phyloP scores from a whole-genome alignment of 2,113 vertebrate genomes.

The Cephalopterus ornatus region DNA sequence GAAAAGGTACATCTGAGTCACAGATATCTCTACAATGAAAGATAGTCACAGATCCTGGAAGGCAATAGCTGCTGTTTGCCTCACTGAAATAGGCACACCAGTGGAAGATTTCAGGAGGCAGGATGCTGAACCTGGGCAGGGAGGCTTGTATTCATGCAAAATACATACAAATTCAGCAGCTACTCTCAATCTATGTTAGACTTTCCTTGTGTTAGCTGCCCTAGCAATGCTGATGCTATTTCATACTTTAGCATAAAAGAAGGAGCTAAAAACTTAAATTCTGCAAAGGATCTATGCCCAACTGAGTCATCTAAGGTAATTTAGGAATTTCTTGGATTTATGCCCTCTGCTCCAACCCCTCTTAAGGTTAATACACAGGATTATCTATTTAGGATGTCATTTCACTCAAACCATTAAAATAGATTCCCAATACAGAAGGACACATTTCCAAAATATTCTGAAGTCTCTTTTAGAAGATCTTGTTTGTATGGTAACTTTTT shows the following conservation, averaged over 20 bases:
- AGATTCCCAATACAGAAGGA: not conserved
- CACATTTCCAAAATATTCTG: constrained; percentile 4
- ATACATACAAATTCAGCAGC: not conserved
- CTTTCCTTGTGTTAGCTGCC: not conserved
- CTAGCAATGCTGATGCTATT: not conserved
- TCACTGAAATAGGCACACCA: not conserved
- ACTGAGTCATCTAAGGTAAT: not conserved
- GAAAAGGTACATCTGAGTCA: not conserved
- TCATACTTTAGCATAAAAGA: not conserved
- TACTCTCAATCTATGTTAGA: not conserved
- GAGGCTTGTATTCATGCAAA: not conserved
- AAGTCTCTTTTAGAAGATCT: not conserved
- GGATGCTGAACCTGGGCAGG: not conserved
- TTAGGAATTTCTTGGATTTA: constrained; percentile 7
- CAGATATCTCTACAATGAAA: not conserved
- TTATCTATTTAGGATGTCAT: constrained; percentile 25
- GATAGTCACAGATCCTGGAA: not conserved
- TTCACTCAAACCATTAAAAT: not conserved
- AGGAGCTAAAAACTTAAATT: not conserved
- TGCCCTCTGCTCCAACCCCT: not conserved
- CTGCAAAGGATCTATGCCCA: not conserved
- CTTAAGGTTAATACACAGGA: not conserved
- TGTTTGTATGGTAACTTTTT: constrained; percentile 9
- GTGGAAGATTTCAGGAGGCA: not conserved
- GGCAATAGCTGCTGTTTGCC: not conserved